phyloP scores from a whole-genome alignment of 1,140 invertebrate genomes.

The Ridgeia piscesae region DNA sequence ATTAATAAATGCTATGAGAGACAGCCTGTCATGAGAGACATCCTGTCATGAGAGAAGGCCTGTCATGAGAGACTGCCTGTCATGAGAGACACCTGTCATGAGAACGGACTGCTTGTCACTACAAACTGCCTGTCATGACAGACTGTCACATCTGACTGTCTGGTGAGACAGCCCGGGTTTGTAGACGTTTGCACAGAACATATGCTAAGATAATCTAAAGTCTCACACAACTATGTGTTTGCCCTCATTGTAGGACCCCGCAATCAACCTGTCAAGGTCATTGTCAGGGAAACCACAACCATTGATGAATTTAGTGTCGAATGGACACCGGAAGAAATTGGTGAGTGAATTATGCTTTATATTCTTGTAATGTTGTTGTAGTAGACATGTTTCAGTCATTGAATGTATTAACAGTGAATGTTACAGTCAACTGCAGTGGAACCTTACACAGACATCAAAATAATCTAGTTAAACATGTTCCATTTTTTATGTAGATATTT shows the following conservation, averaged over 20 bases:
- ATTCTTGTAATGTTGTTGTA: neutral
- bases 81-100: no score
- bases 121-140: no score
- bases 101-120: no score
- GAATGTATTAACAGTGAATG: neutral
- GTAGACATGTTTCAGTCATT: neutral
- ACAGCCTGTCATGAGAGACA: neutral
- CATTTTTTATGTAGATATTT: neutral
- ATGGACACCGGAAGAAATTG: neutral
- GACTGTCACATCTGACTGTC: no score
- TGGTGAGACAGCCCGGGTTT: no score
- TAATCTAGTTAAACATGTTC: neutral
- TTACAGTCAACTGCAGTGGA: neutral
- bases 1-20: neutral
- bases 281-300: neutral
- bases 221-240: neutral
- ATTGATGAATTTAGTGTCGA: neutral
- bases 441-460: neutral
- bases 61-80: no score
- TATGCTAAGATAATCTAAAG: neutral
- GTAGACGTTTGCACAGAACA: neutral
- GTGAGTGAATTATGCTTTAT: neutral
- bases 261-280: neutral
- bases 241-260: neutral
- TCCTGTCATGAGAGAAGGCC: no score